Evolutionary conservation across 2,797 vertebrate genomes (phyloP).

Genomic region (Danio albolineatus): DNA sequence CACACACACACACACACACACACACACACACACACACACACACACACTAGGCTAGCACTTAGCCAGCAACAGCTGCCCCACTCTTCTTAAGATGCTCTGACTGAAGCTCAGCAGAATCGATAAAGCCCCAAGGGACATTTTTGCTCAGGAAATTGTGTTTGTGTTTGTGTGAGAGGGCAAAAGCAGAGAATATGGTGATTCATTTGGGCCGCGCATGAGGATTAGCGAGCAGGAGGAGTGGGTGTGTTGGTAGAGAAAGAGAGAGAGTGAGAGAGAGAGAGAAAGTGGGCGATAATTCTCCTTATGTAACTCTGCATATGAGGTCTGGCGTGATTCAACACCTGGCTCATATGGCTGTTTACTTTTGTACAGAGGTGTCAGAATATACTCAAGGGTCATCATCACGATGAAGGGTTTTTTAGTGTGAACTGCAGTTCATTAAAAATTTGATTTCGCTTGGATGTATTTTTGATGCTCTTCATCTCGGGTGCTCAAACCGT

Average conservation of each 20-base stretch:
- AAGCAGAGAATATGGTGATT: slow-evolving; percentile 48
- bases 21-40: background rate
- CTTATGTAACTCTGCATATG: slow-evolving; percentile 60
- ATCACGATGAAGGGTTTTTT: slow-evolving; percentile 40
- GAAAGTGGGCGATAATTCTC: slow-evolving; percentile 57
- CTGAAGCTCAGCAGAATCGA: slow-evolving; percentile 39
- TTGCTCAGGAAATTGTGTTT: slow-evolving; percentile 26
- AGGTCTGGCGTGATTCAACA: slow-evolving; percentile 55
- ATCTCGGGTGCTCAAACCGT: background rate
- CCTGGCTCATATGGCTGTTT: slow-evolving; percentile 50
- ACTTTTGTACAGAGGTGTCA: slow-evolving; percentile 45
- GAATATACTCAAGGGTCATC: slow-evolving; percentile 32
- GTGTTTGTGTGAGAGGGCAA: slow-evolving; percentile 15
- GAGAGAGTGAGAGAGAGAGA: slow-evolving; percentile 24
- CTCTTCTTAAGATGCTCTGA: slow-evolving; percentile 15
- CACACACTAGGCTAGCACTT: slow-evolving; percentile 14
- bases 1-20: background rate
- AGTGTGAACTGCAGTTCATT: slow-evolving; percentile 5
- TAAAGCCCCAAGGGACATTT: slow-evolving; percentile 29
- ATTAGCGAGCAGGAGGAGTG: slow-evolving; percentile 51
- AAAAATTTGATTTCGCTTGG: slow-evolving; percentile 10
- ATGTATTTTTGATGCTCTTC: background rate
- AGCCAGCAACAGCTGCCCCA: background rate
- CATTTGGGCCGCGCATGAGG: slow-evolving; percentile 39
- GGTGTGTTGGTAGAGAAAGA: slow-evolving; percentile 44